phyloP scores from a whole-genome alignment of 2,888 invertebrate genomes.

The Diadegma fenestrale region DNA sequence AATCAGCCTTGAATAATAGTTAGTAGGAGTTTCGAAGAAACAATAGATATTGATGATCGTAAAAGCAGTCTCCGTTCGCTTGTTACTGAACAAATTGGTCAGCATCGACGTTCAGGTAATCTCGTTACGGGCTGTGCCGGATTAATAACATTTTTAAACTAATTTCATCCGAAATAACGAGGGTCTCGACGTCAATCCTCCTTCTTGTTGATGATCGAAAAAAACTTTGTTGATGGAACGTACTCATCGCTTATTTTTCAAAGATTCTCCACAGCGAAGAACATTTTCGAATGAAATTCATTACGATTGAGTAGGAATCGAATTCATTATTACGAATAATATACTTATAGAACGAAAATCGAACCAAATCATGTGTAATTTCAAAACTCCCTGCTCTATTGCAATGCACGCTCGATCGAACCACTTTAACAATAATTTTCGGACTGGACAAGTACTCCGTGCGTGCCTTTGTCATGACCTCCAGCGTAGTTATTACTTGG shows the following conservation, averaged over 20 bases:
- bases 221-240: neutral
- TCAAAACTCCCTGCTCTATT: too few relatives aligned
- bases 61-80: neutral
- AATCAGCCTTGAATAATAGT: neutral
- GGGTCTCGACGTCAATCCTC: neutral
- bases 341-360: too few relatives aligned
- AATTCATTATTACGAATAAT: too few relatives aligned
- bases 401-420: too few relatives aligned
- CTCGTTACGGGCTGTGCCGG: neutral
- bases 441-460: too few relatives aligned
- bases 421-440: too few relatives aligned
- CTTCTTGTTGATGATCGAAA: neutral
- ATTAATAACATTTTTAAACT: neutral
- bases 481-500: too few relatives aligned
- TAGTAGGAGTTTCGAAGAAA: neutral
- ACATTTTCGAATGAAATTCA: neutral
- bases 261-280: too few relatives aligned
- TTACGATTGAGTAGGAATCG: too few relatives aligned
- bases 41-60: slow-evolving; percentile 19
- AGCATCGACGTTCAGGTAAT: slow-evolving; percentile 3
- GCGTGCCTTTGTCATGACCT: neutral
- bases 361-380: too few relatives aligned
- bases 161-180: slow-evolving; percentile 9
- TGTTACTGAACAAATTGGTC: slow-evolving; percentile 15
- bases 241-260: neutral